A percentile compares a stretch with the other conserved stretches of the same genome.
phyloP scores from a whole-genome alignment of 2,797 vertebrate genomes.

The Crocodylus rhombifer region DNA sequence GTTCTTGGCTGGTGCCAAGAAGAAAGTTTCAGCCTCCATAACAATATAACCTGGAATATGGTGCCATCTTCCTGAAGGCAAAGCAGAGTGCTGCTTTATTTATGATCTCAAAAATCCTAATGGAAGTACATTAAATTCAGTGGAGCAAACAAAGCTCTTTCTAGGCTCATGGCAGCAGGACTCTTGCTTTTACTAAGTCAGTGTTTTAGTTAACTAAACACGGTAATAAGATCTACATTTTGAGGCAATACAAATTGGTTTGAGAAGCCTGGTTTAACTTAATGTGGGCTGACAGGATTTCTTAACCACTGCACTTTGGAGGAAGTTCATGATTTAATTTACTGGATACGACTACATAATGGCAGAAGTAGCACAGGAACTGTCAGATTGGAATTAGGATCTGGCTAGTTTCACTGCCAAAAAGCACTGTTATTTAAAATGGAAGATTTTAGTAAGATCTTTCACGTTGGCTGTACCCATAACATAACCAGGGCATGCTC shows the following conservation, averaged over 20 bases:
- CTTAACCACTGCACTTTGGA: slow-evolving; percentile 22
- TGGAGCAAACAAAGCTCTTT: not conserved
- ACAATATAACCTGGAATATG: not conserved
- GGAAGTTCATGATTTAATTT: slow-evolving; percentile 21
- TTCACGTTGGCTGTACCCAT: not conserved
- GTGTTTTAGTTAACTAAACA: not conserved
- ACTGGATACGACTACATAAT: slow-evolving; percentile 12
- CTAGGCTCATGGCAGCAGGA: not conserved
- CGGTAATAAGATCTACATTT: not conserved
- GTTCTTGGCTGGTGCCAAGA: not conserved
- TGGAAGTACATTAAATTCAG: not conserved
- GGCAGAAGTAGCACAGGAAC: slow-evolving; percentile 15
- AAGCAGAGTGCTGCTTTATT: slow-evolving; percentile 26
- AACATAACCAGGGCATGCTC: not conserved
- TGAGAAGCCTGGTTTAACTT: not conserved
- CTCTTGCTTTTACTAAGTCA: not conserved
- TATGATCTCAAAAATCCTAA: slow-evolving; percentile 22
- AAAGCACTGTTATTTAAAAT: slow-evolving; percentile 7
- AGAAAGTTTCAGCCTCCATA: not conserved
- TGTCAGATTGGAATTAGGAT: slow-evolving; percentile 18
- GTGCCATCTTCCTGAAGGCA: not conserved
- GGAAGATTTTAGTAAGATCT: not conserved
- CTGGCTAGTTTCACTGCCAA: slow-evolving; percentile 4
- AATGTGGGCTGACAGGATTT: slow-evolving; percentile 8
- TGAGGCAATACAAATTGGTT: not conserved